phyloP scores from a whole-genome alignment of 1,140 invertebrate species.

The Meteorus sp. region DNA sequence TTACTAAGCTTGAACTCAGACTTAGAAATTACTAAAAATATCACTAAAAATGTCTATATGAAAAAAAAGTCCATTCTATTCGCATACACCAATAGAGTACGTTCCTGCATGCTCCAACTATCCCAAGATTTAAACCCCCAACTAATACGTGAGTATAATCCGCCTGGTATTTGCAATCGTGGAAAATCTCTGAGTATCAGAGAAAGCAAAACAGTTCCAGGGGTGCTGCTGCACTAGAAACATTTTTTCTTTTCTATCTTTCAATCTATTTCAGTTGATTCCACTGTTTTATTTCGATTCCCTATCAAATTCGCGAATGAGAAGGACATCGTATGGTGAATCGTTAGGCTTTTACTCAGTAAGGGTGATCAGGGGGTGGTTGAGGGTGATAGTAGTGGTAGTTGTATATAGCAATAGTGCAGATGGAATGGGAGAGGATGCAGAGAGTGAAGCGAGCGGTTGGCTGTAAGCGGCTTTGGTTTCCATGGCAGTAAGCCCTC shows the following conservation, averaged over 20 bases:
- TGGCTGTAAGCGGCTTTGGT: slow-evolving; percentile 60
- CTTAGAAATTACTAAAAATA: no score
- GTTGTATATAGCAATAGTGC: no score
- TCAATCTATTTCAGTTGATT: slow-evolving; percentile 6
- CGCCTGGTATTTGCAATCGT: background rate
- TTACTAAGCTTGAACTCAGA: no score
- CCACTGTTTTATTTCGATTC: slow-evolving; percentile 33
- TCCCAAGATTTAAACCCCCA: no score
- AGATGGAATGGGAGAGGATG: slow-evolving; percentile 11
- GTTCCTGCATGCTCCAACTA: no score
- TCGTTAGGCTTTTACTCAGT: slow-evolving; percentile 1
- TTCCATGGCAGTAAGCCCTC: slow-evolving; percentile 61
- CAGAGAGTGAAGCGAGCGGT: slow-evolving; percentile 49
- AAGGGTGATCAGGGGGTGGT: no score
- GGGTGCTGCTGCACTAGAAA: background rate
- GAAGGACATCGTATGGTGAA: slow-evolving; percentile 41
- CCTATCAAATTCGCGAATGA: slow-evolving; percentile 44
- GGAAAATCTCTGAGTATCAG: background rate
- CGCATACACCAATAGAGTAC: no score
- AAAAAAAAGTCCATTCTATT: no score
- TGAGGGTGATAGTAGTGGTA: no score
- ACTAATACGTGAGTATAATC: background rate
- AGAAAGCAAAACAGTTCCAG: background rate
- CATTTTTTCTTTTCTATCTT: slow-evolving; percentile 34
- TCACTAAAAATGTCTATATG: no score